Evolutionary conservation across 2,888 invertebrate genomes (phyloP).

Genomic region (Tachystola acroxantha): DNA sequence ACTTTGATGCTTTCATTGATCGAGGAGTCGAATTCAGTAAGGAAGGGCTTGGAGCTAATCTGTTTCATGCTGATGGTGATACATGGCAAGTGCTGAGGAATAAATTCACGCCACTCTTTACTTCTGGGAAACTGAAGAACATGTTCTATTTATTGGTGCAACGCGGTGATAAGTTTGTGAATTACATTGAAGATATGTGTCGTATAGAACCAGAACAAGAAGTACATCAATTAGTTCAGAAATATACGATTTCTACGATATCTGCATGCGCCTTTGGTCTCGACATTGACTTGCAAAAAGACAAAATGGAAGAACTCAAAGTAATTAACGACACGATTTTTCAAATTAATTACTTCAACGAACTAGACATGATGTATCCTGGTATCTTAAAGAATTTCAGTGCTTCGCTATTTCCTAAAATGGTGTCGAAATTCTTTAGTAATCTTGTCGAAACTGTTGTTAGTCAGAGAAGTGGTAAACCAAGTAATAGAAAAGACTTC

Average conservation of each 20-base stretch:
- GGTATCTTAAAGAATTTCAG: conserved; percentile 33
- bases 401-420: conserved; percentile 25
- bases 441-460: conserved; percentile 28
- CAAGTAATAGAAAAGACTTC: conserved; percentile 37
- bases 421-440: conserved; percentile 26
- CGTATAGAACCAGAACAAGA: conserved; percentile 24
- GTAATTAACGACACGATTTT: conserved; percentile 21
- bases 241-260: conserved; percentile 35
- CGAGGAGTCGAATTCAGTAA: conserved; percentile 40
- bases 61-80: conserved; percentile 43
- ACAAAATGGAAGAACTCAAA: conserved; percentile 5
- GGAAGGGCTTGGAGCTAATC: conserved; percentile 35
- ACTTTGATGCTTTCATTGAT: conserved; percentile 41
- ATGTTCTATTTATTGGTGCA: conserved; percentile 42
- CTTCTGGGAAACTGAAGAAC: conserved; percentile 47
- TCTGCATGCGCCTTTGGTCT: conserved; percentile 39
- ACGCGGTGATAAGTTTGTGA: conserved; percentile 29
- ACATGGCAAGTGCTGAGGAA: conserved; percentile 41
- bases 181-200: conserved; percentile 21
- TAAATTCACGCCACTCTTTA: conserved; percentile 43
- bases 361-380: conserved; percentile 40
- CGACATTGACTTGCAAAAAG: conserved; percentile 24
- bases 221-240: conserved; percentile 27
- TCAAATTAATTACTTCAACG: conserved; percentile 13
- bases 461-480: conserved; percentile 30